A percentile compares a stretch with the other conserved stretches of the same genome.
Evolutionary conservation across 2,888 invertebrate genomes (phyloP).

Genomic region (Tachystola acroxantha): DNA sequence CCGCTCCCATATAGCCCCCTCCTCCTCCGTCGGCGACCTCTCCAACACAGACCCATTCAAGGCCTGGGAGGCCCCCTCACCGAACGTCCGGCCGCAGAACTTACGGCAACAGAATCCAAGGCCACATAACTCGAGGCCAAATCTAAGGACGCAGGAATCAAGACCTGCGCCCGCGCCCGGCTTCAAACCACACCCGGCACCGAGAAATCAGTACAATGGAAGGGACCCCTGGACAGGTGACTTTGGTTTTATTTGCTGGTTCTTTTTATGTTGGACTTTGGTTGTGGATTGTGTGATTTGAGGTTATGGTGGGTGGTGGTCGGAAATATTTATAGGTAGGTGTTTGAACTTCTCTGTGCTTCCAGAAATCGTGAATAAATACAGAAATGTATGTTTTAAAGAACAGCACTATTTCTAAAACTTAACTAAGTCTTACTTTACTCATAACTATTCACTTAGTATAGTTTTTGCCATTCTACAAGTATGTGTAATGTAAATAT

Average conservation of each 20-base stretch:
- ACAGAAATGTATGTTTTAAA: too few species aligned
- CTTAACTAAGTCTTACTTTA: too few species aligned
- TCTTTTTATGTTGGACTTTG: constrained; percentile 41
- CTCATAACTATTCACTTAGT: too few species aligned
- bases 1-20: constrained; percentile 47
- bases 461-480: too few species aligned
- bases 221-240: constrained; percentile 80
- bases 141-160: constrained; percentile 2
- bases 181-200: constrained; percentile 58
- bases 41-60: constrained; percentile 50
- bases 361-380: too few species aligned
- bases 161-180: constrained; percentile 32
- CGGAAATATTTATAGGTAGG: neutral
- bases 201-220: constrained; percentile 64
- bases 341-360: too few species aligned
- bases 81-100: constrained; percentile 17
- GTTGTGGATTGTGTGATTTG: constrained; percentile 39
- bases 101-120: constrained; percentile 1
- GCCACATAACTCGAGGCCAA: constrained; percentile 9
- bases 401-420: too few species aligned
- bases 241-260: constrained; percentile 72
- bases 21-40: constrained; percentile 63
- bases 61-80: constrained; percentile 57
- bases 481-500: too few species aligned
- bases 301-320: constrained; percentile 11